Evolutionary conservation across 1,140 invertebrate genomes (phyloP).

Genomic region (Subanguina moxae): DNA sequence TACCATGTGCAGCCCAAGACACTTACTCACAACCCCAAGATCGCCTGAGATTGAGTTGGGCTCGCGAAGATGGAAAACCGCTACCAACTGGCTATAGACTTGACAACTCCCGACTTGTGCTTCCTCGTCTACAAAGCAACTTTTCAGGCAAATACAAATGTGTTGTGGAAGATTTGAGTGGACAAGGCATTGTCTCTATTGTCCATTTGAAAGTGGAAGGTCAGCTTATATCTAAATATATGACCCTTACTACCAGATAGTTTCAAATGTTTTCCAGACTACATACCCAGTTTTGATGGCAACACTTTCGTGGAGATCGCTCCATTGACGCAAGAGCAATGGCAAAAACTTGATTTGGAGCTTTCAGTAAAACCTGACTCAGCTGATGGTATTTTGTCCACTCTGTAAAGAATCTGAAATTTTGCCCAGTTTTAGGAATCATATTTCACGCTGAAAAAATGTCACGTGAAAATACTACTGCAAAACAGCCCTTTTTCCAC

Average conservation of each 20-base stretch:
- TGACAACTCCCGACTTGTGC: slow-evolving; percentile 28
- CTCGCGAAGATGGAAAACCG: slow-evolving; percentile 7
- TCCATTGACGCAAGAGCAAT: slow-evolving; percentile 42
- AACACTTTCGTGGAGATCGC: slow-evolving; percentile 37
- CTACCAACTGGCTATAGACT: slow-evolving; percentile 36
- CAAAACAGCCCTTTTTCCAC: slow-evolving; percentile 35
- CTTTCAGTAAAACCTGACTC: slow-evolving; percentile 43
- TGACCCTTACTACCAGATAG: too few species aligned
- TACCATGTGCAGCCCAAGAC: slow-evolving; percentile 1
- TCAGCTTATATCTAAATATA: too few species aligned
- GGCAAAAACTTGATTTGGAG: slow-evolving; percentile 45
- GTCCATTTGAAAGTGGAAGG: slow-evolving; percentile 40
- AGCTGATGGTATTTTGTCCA: slow-evolving; percentile 30
- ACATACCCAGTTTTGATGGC: slow-evolving; percentile 47
- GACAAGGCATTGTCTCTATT: slow-evolving; percentile 18
- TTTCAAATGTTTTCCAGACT: slow-evolving; percentile 38
- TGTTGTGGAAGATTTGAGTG: slow-evolving; percentile 22
- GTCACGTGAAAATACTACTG: neutral
- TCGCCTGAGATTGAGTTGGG: slow-evolving; percentile 26
- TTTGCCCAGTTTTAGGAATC: slow-evolving; percentile 6
- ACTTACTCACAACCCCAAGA: slow-evolving; percentile 7
- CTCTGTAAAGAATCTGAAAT: neutral
- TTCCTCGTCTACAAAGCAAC: slow-evolving; percentile 24
- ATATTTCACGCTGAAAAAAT: slow-evolving; percentile 26
- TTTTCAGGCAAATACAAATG: slow-evolving; percentile 44